Base-by-base conservation (phyloP, 2,888 invertebrate genomes). In the Lycocerus yunnanus region DNA sequence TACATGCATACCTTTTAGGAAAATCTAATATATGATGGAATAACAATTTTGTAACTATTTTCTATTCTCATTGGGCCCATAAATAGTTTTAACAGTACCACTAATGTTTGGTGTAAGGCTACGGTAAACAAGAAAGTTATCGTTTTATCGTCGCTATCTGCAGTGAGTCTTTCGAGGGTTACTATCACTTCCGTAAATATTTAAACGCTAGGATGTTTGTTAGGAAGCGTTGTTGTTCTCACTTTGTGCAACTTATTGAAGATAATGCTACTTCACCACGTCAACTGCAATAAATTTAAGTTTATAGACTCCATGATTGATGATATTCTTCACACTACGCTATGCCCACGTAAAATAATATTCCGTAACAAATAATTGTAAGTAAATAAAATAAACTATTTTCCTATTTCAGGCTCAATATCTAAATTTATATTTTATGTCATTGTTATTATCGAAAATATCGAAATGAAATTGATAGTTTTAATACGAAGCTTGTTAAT, bases 151-250 rank as follows among this genome's bases (percentile, higher is more conserved):
- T 68, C 20, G 60, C 24, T 69, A 59, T 20, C 15, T 72, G 63
- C 68, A 68, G 63, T 60, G 43, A 43, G 43, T 68, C 58, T 18
- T 58, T 68, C 61, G 18, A 60, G 59, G 61, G 69, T 61, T 66
- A 69, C 71, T 75, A 75, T 72, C 73, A 69, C 69, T 75, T 75
- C 43, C 69, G 72, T 72, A 72, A 75, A 75, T 75, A 75, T 75
- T 75, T 75, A 72, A 75, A 73, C 75, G 70, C 66, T 73, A 70
- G 21, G 66, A 75, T 75, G 75, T 73, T 75, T 65, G 72, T 63
- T 66, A 67, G 66, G 71, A 63, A 58, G 71, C 74, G 70, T 74
- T 70, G 67, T 67, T 69, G 70, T 74, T 67, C 73, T 74, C 73
- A 69, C 73, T 73, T 73, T 66, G 65, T 60, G 69, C 68, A 67